Evolutionary conservation across 37 sponge, comb jelly and placozoan genomes (phyloP).

Genomic region (Hexactinellida sp.): DNA sequence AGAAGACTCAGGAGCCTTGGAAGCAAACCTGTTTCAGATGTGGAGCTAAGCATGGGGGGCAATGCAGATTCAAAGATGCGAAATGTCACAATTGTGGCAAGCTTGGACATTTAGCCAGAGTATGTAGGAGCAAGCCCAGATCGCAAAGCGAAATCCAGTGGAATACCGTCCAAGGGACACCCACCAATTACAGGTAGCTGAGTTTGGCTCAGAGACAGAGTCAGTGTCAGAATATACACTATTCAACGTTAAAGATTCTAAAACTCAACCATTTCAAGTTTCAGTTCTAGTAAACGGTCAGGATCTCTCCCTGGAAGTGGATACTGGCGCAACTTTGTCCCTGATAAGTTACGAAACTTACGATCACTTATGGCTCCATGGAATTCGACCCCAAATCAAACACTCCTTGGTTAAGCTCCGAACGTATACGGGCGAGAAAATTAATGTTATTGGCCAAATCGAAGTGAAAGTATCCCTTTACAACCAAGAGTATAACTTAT

Average conservation of each 20-base stretch:
- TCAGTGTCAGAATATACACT: not conserved
- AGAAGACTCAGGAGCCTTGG: not conserved
- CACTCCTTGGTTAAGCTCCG: not conserved
- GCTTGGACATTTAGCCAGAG: slow-evolving; percentile 24
- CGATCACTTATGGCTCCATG: not conserved
- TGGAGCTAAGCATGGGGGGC: not conserved
- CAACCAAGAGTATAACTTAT: not conserved
- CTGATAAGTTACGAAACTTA: slow-evolving; percentile 14
- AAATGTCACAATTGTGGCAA: slow-evolving; percentile 28
- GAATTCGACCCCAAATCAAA: not conserved
- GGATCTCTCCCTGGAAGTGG: slow-evolving; percentile 20
- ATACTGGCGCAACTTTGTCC: slow-evolving; percentile 21
- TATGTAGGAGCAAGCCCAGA: slow-evolving; percentile 17
- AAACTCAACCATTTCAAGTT: not conserved
- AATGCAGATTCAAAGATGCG: slow-evolving; percentile 23
- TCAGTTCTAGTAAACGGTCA: not conserved
- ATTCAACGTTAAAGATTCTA: not conserved
- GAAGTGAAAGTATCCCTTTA: slow-evolving; percentile 4
- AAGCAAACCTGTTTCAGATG: slow-evolving; percentile 15
- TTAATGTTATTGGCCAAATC: not conserved
- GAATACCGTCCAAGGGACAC: not conserved
- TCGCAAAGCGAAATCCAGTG: not conserved
- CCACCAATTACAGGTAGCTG: not conserved
- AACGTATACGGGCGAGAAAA: slow-evolving; percentile 22
- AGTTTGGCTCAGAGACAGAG: not conserved